phyloP scores from a whole-genome alignment of 2,797 vertebrate genomes.

The Moxostoma hubbsi region DNA sequence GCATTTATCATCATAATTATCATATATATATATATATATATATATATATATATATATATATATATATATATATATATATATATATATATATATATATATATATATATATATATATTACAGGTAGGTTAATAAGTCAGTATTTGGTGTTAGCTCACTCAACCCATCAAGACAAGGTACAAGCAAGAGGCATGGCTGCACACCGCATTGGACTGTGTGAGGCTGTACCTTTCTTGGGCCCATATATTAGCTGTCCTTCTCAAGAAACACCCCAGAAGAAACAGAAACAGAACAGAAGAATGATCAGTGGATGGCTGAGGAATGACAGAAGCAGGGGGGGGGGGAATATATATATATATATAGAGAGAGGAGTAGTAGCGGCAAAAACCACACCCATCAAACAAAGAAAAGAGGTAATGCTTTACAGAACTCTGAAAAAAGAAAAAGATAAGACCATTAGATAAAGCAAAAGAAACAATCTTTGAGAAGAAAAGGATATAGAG shows the following conservation, averaged over 20 bases:
- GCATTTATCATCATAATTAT: slow-evolving; percentile 20
- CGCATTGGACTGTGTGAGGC: slow-evolving; percentile 54
- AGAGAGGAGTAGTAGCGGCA: slow-evolving; percentile 60
- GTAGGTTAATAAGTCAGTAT: neutral
- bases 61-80: neutral
- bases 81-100: neutral
- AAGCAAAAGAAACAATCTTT: neutral
- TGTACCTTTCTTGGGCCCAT: slow-evolving; percentile 94
- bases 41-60: neutral
- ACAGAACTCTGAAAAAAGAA: slow-evolving; percentile 63
- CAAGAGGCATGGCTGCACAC: slow-evolving; percentile 48
- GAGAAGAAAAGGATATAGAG: neutral
- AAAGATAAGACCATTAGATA: slow-evolving; percentile 20
- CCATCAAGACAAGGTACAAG: slow-evolving; percentile 33
- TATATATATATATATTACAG: neutral
- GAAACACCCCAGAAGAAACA: slow-evolving; percentile 81
- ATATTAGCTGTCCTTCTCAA: slow-evolving; percentile 94
- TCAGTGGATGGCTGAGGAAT: slow-evolving; percentile 81
- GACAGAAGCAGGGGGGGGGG: slow-evolving; percentile 10
- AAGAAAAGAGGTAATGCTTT: slow-evolving; percentile 73
- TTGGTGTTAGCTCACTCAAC: slow-evolving; percentile 46
- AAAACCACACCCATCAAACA: slow-evolving; percentile 73
- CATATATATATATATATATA: neutral
- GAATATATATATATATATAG: slow-evolving; percentile 26
- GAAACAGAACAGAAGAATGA: slow-evolving; percentile 80